Evolutionary conservation across 2,797 vertebrate genomes (phyloP), one percentile per base, ranked within the genome.

Genomic region (Halcyon badia): DNA sequence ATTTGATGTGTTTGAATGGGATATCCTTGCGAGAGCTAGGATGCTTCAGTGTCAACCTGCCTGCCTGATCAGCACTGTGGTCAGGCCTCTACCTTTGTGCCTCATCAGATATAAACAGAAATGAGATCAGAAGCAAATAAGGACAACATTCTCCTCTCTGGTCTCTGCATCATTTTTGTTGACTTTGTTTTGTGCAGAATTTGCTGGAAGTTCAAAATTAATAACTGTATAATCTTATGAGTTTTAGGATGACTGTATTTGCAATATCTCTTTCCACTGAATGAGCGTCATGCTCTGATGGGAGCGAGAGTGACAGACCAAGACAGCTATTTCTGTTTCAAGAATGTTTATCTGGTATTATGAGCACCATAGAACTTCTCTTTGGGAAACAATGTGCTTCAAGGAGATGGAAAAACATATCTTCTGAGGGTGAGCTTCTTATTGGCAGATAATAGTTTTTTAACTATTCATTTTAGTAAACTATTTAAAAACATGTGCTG

Each of bases 21-120:
- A 69, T 60, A 14, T 39, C 16, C 19, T 35, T 61, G 5, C 15
- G 51, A 66, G 21, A 82, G 6, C 16, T 3, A 41, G 68, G 37
- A 49, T 39, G 22, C 5, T 10, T 28, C 22, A 10, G 35, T 54
- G 25, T 37, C 17, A 48, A 54, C n/a, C 28, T 41, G 10, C 54
- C 54, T 56, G 19, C 30, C 41, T 42, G 41, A 42, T 42, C 41
- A 42, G 16, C 51, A 52, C 31, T 0, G 2, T 42, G 20, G 9
- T 31, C 16, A 77, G 8, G 6, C 5, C 10, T 35, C 33, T 54
- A 31, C 28, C 60, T 62, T 44, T 68, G 12, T 28, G 20, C 24
- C 11, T 30, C 6, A 2, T 35, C 26, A 17, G 5, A 18, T 15
- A 20, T 1, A 0, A 21, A 13, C 0, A 0, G 20, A 25, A 83